Base-by-base conservation (phyloP, 2,888 invertebrate genomes). In the Athalia cordata region DNA sequence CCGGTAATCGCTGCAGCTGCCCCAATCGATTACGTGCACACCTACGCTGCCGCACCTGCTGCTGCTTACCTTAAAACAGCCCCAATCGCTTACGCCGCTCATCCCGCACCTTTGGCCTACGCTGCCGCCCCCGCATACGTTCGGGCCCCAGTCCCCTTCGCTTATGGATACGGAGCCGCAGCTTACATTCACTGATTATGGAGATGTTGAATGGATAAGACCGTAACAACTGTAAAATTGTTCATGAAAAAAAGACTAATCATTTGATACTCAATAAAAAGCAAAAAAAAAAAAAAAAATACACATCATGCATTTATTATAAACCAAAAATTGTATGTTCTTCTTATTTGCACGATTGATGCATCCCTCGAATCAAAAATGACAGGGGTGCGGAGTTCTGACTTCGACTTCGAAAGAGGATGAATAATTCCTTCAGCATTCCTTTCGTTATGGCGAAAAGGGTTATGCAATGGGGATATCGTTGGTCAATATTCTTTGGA, bases 21-120 rank as follows among this genome's bases (percentile, higher is more conserved):
- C 6, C 83, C 84, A 5, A 43, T 90, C 50, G 91, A 91, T 49
- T 91, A 90, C 80, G 90, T 88, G 13, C 7, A 52, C 43, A 82
- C 83, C 47, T 82, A 85, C 64, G 80, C 90, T 85, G 57, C 57
- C 5, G 91, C 92, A 86, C 89, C 85, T 81, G 89, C 88, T 80
- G 83, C 87, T 11, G 89, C 91, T 82, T 81, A 80, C 70, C 78
- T 86, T 6, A 75, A 81, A 15, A 81, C 83, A 7, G 84, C 87
- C 55, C 82, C 85, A 65, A 76, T 86, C 66, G 86, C 85, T 57
- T 84, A 87, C 57, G 85, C 87, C 11, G 88, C 87, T 77, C 82
- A 86, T 79, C 80, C 88, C 80, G 79, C 81, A 4, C 88, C 87
- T 80, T 82, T 89, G 13, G 85, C 88, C 65, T 81, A 89, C 52